These are phyloP conservation scores for Prosopocoilus inquinatus DNA, from an alignment of 2,888 invertebrate species.

Conservation along the genomic window DNA sequence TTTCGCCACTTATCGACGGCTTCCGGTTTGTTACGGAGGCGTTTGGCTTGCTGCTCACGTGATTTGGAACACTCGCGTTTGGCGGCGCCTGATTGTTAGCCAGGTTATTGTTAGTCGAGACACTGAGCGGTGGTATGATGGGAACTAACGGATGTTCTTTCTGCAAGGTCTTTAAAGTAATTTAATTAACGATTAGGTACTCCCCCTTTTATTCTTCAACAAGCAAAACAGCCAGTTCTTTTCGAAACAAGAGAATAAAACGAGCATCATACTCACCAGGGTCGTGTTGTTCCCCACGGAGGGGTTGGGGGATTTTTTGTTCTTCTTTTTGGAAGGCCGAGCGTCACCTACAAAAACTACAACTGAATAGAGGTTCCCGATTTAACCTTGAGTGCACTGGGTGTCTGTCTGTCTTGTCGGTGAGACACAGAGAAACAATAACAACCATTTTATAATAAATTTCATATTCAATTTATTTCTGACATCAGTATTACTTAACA, in stretches of 20 bases:
- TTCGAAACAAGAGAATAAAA: neutral
- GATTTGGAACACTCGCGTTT: conserved; percentile 27
- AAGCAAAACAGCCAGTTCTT: neutral
- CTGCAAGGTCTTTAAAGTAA: conserved; percentile 32
- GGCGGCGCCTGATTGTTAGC: conserved; percentile 28
- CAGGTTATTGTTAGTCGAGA: conserved; percentile 29
- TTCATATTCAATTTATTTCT: conserved; percentile 46
- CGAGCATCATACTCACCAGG: conserved; percentile 18
- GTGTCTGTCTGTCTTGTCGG: conserved; percentile 8
- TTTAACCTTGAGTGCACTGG: conserved; percentile 24
- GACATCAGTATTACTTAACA: conserved; percentile 45
- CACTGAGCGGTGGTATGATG: conserved; percentile 31
- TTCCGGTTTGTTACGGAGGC: conserved; percentile 33
- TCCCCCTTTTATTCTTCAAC: neutral
- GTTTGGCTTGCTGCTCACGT: conserved; percentile 43
- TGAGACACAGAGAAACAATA: conserved; percentile 29
- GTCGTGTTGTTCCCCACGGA: conserved; percentile 32
- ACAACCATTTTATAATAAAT: conserved; percentile 36
- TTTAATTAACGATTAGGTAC: neutral
- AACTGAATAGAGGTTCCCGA: conserved; percentile 6
- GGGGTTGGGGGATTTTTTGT: conserved; percentile 53
- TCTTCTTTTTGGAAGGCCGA: conserved; percentile 57
- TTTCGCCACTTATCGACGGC: conserved; percentile 37
- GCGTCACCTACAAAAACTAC: conserved; percentile 43
- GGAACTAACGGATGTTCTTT: conserved; percentile 30